Conservation (phyloP, 2,113 vertebrate species). For the Burhinus bistriatus region DNA sequence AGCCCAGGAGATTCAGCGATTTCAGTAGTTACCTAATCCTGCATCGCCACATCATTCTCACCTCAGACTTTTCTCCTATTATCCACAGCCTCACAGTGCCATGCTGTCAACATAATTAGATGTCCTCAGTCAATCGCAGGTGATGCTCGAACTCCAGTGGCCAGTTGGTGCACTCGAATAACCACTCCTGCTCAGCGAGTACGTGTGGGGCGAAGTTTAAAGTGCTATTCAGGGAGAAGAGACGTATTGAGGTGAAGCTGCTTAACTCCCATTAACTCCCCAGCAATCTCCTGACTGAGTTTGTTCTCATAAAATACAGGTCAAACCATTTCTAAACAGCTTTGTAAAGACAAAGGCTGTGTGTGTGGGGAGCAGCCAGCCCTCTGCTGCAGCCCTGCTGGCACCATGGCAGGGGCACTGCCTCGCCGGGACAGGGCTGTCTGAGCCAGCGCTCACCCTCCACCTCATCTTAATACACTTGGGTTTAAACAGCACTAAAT, state of each 20-base stretch:
- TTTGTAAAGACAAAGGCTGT: not conserved
- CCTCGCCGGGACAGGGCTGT: fast-evolving
- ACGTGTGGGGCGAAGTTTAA: not conserved
- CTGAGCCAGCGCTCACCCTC: not conserved
- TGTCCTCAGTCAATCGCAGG: not conserved
- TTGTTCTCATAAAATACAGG: not conserved
- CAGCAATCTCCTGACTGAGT: not conserved
- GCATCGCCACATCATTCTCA: not conserved
- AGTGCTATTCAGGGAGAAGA: not conserved
- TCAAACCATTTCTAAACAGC: not conserved
- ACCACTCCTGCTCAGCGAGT: not conserved
- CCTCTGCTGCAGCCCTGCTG: fast-evolving
- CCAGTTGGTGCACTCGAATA: fast-evolving
- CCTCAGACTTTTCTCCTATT: not conserved
- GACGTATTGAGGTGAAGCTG: not conserved
- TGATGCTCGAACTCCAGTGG: not conserved
- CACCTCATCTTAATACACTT: not conserved
- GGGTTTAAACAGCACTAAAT: not conserved
- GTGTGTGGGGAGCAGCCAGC: not conserved
- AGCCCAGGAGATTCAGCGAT: not conserved
- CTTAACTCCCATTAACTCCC: not conserved
- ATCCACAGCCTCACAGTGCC: not conserved
- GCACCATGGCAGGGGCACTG: fast-evolving
- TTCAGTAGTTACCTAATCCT: not conserved
- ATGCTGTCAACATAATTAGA: not conserved